Conservation (phyloP, 2,113 vertebrate genomes). For the Toxotes jaculatrix region DNA sequence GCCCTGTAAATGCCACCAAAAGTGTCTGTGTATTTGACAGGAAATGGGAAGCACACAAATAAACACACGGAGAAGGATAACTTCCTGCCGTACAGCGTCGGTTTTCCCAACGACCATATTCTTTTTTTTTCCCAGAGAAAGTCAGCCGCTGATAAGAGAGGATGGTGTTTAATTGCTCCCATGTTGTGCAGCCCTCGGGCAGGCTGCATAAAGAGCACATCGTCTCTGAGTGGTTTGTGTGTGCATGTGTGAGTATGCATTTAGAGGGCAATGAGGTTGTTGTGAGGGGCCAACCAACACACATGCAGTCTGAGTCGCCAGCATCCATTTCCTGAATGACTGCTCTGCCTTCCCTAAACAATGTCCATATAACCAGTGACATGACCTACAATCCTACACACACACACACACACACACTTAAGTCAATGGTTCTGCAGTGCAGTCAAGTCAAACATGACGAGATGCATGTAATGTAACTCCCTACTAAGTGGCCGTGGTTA, state of each 20-base stretch:
- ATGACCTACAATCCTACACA: slow-evolving; percentile 62
- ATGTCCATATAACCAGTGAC: slow-evolving; percentile 39
- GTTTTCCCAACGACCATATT: slow-evolving; percentile 28
- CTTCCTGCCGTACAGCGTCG: slow-evolving; percentile 60
- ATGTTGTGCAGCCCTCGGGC: slow-evolving; percentile 60
- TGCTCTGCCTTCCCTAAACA: slow-evolving; percentile 62
- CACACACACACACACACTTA: neutral
- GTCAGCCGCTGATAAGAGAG: slow-evolving; percentile 60
- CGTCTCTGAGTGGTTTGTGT: slow-evolving; percentile 35
- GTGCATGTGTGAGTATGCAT: slow-evolving; percentile 40
- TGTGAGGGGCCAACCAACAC: slow-evolving; percentile 3
- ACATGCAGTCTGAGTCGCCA: slow-evolving; percentile 34
- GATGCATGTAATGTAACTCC: slow-evolving; percentile 38
- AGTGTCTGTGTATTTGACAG: slow-evolving; percentile 54
- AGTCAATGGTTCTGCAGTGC: slow-evolving; percentile 35
- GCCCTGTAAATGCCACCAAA: slow-evolving; percentile 37
- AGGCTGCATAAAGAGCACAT: neutral
- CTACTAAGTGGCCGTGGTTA: slow-evolving; percentile 34
- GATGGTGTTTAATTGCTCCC: slow-evolving; percentile 71
- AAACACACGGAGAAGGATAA: slow-evolving; percentile 64
- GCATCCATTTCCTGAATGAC: slow-evolving; percentile 69
- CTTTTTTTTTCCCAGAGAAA: slow-evolving; percentile 55
- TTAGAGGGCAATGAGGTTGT: slow-evolving; percentile 45
- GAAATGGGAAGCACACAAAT: slow-evolving; percentile 75
- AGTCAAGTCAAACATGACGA: slow-evolving; percentile 31